phyloP scores from a whole-genome alignment of 2,797 vertebrate species.

The Cyclopterus lumpus region DNA sequence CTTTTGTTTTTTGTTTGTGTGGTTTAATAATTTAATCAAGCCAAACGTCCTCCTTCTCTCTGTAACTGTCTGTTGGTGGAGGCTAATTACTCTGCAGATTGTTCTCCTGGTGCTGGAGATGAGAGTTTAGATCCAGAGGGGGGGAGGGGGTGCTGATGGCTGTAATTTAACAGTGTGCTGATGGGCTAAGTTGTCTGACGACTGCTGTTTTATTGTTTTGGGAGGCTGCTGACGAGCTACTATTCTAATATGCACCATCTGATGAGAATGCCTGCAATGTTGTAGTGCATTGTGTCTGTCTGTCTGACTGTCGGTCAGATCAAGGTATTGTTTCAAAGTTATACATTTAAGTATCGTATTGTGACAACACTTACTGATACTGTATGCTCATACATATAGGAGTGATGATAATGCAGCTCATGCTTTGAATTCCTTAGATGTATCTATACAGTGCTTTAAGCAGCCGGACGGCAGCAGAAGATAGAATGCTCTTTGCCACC shows the following conservation, averaged over 20 bases:
- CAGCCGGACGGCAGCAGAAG: not conserved
- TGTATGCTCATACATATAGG: not conserved
- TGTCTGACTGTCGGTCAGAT: not conserved
- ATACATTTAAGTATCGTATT: not conserved
- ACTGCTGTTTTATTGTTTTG: conserved; percentile 79
- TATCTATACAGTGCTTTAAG: not conserved
- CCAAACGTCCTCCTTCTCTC: conserved; percentile 81
- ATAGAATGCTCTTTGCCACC: not conserved
- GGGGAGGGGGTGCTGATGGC: conserved; percentile 71
- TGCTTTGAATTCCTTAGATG: not conserved
- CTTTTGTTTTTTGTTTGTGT: conserved; percentile 84
- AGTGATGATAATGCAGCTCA: not conserved
- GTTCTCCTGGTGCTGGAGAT: conserved; percentile 85
- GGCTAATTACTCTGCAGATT: conserved; percentile 87
- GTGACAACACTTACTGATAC: not conserved
- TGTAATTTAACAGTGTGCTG: conserved; percentile 82
- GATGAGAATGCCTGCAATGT: conserved; percentile 55
- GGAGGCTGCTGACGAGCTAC: conserved; percentile 75
- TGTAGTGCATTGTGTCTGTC: conserved; percentile 25
- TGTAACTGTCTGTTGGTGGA: conserved; percentile 82
- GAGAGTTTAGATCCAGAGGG: conserved; percentile 82
- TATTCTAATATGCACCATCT: conserved; percentile 71
- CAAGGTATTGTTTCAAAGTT: not conserved
- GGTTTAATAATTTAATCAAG: conserved; percentile 87
- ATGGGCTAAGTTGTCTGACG: conserved; percentile 78